Conservation (phyloP, 2,113 vertebrate genomes). For the Romanogobio albipinnatus region DNA sequence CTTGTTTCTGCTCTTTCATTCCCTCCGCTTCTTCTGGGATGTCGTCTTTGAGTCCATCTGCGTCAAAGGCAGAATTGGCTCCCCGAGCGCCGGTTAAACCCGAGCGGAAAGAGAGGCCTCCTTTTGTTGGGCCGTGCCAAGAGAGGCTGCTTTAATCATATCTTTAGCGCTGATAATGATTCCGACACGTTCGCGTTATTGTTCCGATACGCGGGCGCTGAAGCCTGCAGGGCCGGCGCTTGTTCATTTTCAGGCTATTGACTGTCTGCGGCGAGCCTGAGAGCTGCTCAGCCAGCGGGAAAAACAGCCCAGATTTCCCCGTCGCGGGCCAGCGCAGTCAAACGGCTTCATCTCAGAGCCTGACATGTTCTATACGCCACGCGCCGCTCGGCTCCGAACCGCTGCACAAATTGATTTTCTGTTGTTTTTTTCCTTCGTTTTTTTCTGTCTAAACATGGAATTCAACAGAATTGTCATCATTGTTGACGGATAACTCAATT, state of each 20-base stretch:
- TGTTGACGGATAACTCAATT: conserved; percentile 39
- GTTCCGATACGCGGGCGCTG: conserved; percentile 71
- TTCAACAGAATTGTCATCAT: conserved; percentile 54
- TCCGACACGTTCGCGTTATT: conserved; percentile 77
- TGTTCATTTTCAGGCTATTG: conserved; percentile 81
- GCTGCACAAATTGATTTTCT: conserved; percentile 59
- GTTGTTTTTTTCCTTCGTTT: conserved; percentile 25
- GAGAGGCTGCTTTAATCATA: conserved; percentile 58
- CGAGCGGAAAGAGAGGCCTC: conserved; percentile 12
- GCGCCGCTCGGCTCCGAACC: conserved; percentile 45
- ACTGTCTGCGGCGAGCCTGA: conserved; percentile 79
- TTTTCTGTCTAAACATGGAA: conserved; percentile 51
- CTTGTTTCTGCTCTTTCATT: conserved; percentile 52
- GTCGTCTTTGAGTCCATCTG: conserved; percentile 26
- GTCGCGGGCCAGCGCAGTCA: conserved; percentile 74
- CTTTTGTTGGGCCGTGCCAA: background rate
- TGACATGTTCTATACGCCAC: conserved; percentile 61
- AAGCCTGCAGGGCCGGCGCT: conserved; percentile 72
- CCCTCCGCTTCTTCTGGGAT: conserved; percentile 27
- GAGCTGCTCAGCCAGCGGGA: conserved; percentile 77
- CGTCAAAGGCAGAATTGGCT: conserved; percentile 26
- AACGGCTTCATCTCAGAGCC: conserved; percentile 74
- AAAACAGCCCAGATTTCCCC: conserved; percentile 73
- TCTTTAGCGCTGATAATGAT: conserved; percentile 75
- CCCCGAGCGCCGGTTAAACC: conserved; percentile 43